Percentiles rank a stretch among this genome's conserved stretches.
Evolutionary conservation across 2,888 invertebrate species (phyloP).

Genomic region (Coelinius sp.): DNA sequence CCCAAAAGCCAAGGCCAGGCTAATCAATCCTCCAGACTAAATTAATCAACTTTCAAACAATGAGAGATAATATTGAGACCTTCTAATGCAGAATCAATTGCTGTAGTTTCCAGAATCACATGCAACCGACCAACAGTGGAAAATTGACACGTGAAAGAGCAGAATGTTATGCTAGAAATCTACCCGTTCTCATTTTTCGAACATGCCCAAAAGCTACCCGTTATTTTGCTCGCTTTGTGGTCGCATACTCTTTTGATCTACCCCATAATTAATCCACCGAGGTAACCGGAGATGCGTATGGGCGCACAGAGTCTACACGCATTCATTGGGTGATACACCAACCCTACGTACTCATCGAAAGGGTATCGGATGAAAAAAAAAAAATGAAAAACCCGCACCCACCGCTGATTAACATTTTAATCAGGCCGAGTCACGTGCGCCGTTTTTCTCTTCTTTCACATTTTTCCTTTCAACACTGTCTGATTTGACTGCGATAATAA

Average conservation of each 20-base stretch:
- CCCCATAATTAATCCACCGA: conserved; percentile 69
- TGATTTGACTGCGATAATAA: conserved; percentile 18
- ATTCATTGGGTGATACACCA: conserved; percentile 60
- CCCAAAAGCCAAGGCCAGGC: conserved; percentile 66
- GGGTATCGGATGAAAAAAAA: conserved; percentile 62
- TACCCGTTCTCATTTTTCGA: conserved; percentile 41
- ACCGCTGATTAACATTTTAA: conserved; percentile 68
- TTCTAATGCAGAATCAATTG: no score
- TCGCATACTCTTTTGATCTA: conserved; percentile 68
- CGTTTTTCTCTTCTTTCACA: conserved; percentile 5
- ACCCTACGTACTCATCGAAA: conserved; percentile 63
- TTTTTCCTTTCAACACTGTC: background rate
- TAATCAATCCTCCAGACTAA: conserved; percentile 53
- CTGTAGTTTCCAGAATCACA: background rate
- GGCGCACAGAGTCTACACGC: conserved; percentile 54
- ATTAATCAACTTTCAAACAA: conserved; percentile 17
- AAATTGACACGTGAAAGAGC: background rate
- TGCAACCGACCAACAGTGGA: no score
- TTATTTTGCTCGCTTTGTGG: conserved; percentile 66
- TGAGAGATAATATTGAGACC: no score
- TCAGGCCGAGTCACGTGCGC: conserved; percentile 66
- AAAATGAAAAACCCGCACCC: conserved; percentile 41
- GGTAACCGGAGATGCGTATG: conserved; percentile 68
- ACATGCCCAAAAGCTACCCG: conserved; percentile 54
- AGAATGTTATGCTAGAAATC: background rate